Evolutionary conservation across 2,888 invertebrate species (phyloP).

Genomic region (Dromius quadrimaculatus): DNA sequence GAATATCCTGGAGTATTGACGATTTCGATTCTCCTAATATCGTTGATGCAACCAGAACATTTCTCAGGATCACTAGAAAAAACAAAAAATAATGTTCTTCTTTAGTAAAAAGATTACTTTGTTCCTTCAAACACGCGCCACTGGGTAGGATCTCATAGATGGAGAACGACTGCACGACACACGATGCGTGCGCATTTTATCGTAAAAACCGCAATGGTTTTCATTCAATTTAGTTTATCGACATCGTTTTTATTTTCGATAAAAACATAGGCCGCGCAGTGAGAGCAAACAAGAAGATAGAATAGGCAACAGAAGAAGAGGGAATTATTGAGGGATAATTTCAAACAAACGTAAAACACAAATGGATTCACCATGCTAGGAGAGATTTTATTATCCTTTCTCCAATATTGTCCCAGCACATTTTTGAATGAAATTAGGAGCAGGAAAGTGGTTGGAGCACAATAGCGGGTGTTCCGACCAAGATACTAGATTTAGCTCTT

Average conservation of each 20-base stretch:
- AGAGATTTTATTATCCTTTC: too few relatives aligned
- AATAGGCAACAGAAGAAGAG: background rate
- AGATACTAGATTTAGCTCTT: too few relatives aligned
- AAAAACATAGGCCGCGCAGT: constrained; percentile 27
- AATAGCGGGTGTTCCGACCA: too few relatives aligned
- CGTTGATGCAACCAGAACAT: constrained; percentile 17
- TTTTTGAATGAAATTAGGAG: too few relatives aligned
- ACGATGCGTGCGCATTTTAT: constrained; percentile 15
- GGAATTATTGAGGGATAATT: constrained; percentile 5
- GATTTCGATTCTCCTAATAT: constrained; percentile 12
- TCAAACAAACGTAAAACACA: background rate
- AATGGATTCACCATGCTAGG: too few relatives aligned
- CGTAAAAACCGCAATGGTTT: constrained; percentile 48
- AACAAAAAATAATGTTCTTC: constrained; percentile 5
- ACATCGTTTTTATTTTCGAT: constrained; percentile 35
- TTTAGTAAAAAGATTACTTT: background rate
- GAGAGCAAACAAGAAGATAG: background rate
- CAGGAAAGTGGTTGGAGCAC: too few relatives aligned
- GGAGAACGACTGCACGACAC: constrained; percentile 2
- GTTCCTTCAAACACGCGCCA: background rate
- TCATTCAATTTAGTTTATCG: constrained; percentile 51
- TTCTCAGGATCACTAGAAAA: background rate
- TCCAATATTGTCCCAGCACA: too few relatives aligned
- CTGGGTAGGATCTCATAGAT: constrained; percentile 18
- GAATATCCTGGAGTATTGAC: too few relatives aligned